phyloP scores from a whole-genome alignment of 2,888 invertebrate genomes.

The Xestia rhomboidea region DNA sequence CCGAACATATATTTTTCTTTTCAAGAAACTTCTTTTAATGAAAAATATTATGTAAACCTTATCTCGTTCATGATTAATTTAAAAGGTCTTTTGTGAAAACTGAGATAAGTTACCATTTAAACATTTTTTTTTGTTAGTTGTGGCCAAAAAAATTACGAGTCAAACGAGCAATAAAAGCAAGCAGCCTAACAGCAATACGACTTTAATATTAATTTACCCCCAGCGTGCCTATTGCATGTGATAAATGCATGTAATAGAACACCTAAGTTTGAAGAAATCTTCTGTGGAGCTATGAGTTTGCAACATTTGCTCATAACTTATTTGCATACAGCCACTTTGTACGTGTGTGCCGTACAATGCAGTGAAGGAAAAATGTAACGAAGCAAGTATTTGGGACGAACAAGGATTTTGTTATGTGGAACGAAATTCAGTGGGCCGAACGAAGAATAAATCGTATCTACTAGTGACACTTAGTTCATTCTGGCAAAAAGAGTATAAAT shows the following conservation, averaged over 20 bases:
- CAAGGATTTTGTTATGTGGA: too few relatives aligned
- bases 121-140: background rate
- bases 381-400: background rate
- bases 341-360: conserved; percentile 6
- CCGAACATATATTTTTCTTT: background rate
- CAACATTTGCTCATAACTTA: conserved; percentile 28
- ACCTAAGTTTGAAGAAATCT: conserved; percentile 20
- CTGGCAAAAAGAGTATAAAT: background rate
- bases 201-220: conserved; percentile 9
- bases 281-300: background rate
- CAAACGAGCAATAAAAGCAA: background rate
- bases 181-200: background rate
- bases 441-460: too few relatives aligned
- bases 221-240: conserved; percentile 3
- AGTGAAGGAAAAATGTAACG: conserved; percentile 1
- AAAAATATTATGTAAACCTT: background rate
- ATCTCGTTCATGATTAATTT: background rate
- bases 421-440: too few relatives aligned
- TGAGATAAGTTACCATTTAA: background rate
- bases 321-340: conserved; percentile 16
- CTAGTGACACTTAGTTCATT: background rate
- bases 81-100: background rate
- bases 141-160: background rate
- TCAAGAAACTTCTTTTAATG: background rate
- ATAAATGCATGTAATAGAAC: conserved; percentile 26